Evolutionary conservation across 2,888 invertebrate species (phyloP).

Genomic region (Dexiosoma caninum): DNA sequence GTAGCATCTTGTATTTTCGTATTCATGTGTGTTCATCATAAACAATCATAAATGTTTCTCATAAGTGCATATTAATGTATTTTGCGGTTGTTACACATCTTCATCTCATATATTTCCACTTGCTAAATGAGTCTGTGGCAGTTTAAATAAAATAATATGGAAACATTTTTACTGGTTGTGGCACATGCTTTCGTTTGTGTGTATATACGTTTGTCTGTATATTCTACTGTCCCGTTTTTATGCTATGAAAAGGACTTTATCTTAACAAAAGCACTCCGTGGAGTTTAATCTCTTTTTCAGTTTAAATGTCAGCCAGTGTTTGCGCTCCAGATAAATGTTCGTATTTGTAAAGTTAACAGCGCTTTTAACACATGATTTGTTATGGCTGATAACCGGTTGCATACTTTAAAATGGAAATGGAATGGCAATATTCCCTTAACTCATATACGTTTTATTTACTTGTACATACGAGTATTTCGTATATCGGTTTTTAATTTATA

Average conservation of each 20-base stretch:
- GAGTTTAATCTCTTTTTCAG: constrained; percentile 28
- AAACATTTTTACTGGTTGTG: not conserved
- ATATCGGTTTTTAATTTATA: too few species aligned
- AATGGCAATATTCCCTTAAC: not conserved
- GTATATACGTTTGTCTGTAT: too few species aligned
- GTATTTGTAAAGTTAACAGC: constrained; percentile 28
- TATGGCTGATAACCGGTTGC: constrained; percentile 18
- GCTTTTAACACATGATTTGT: constrained; percentile 56
- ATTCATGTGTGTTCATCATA: constrained; percentile 50
- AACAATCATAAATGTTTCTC: constrained; percentile 65
- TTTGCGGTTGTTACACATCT: constrained; percentile 57
- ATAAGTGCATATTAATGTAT: constrained; percentile 59
- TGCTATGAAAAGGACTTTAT: constrained; percentile 63
- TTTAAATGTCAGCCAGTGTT: constrained; percentile 9
- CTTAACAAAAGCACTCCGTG: constrained; percentile 66
- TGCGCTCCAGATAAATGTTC: constrained; percentile 10
- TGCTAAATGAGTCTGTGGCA: constrained; percentile 43
- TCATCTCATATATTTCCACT: constrained; percentile 15
- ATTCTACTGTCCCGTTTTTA: not conserved
- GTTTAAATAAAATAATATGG: constrained; percentile 23
- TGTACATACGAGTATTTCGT: too few species aligned
- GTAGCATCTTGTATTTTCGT: not conserved
- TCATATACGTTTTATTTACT: constrained; percentile 4
- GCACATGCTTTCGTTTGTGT: not conserved
- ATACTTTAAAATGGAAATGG: constrained; percentile 10